Evolutionary conservation across 2,113 vertebrate genomes (phyloP), one percentile per base, ranked within the genome.

Genomic region (Thunnus thynnus): DNA sequence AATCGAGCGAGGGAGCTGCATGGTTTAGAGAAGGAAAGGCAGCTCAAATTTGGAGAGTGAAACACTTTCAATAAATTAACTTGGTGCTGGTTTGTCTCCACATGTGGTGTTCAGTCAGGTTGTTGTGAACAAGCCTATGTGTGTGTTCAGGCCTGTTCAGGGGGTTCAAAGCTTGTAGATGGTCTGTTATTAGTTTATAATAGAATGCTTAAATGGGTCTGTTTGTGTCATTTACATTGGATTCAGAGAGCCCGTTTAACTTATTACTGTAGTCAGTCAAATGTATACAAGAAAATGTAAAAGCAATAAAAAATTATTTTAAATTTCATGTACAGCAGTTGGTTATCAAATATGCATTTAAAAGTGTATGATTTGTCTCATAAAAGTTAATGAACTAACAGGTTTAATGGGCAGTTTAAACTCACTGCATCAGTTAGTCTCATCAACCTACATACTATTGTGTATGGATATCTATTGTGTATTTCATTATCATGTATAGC

Each of bases 1-100:
- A 97, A 96, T 65, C 94, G 95, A 77, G 98, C 98, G 0, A 94
- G 30, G 82, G 85, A 95, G 57, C 82, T 99, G 46, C 96, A 98
- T 48, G 95, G 94, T 94, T 93, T 87, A 90, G 95, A 83, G 89
- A 96, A 80, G 90, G 86, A 96, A 47, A 69, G 74, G 22, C 82
- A 92, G 70, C 70, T 89, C 13, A 90, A 91, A 71, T 91, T 91
- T 87, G 91, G 89, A 46, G 88, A 91, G 60, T 93, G 51, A 72
- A 22, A 36, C n/a, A 1, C 27, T 5, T 54, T 57, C 9, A 62
- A 47, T 46, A 17, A 72, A 13, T 72, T 13, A 13, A 57, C 0
- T 3, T 55, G 30, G 41, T 32, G 48, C 70, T 80, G 48, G 30
- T 78, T n/a, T 54, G 18, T 3, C 16, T 32, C 17, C 18, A 69